These are phyloP conservation scores for Tridacna crocea DNA, from an alignment of 2,888 invertebrate genomes.

Conservation along the genomic window DNA sequence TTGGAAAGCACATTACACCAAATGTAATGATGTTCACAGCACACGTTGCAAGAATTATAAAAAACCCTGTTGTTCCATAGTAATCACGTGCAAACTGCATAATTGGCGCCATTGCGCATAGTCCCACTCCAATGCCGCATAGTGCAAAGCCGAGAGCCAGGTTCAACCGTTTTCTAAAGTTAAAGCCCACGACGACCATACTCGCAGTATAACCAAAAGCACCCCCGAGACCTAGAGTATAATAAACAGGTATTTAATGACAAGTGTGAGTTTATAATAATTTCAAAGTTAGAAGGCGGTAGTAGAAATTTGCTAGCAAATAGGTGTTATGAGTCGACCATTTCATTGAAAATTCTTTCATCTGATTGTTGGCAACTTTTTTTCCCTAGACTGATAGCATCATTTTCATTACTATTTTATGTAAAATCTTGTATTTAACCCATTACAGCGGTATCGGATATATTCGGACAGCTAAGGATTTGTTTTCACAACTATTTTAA, in stretches of 20 bases:
- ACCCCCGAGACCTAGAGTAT: conserved; percentile 39
- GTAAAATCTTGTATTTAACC: too few species aligned
- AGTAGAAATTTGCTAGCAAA: too few species aligned
- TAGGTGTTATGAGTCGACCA: too few species aligned
- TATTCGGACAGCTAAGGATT: too few species aligned
- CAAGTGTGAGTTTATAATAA: too few species aligned
- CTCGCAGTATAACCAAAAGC: conserved; percentile 53
- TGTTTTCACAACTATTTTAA: too few species aligned
- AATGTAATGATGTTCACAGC: conserved; percentile 42
- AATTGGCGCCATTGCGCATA: conserved; percentile 45
- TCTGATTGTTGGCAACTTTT: too few species aligned
- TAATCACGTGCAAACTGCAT: conserved; percentile 44
- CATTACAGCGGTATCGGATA: too few species aligned
- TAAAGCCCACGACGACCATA: conserved; percentile 54
- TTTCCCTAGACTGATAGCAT: too few species aligned
- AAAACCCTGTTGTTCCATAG: conserved; percentile 57
- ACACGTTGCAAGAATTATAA: conserved; percentile 46
- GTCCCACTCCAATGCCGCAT: conserved; percentile 42
- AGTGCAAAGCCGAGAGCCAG: conserved; percentile 50
- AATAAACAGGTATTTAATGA: background rate
- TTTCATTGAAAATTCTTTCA: too few species aligned
- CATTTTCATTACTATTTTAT: too few species aligned
- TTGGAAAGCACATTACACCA: conserved; percentile 49
- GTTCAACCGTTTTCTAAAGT: conserved; percentile 43
- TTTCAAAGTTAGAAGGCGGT: too few species aligned